Conservation (phyloP, 1,140 invertebrate species). For the Ericerus pela region DNA sequence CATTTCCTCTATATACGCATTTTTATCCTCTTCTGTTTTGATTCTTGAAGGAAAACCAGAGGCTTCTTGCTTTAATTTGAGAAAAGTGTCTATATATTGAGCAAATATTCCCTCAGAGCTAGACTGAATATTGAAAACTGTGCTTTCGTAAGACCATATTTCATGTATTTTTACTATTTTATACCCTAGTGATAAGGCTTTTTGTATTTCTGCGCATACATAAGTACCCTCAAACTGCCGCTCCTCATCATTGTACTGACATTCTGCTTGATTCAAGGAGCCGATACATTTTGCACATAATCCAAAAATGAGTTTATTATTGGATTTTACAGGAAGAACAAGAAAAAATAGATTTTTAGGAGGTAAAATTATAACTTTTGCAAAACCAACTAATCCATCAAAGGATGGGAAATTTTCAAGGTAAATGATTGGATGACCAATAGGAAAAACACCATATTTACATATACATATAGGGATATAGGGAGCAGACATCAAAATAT, state of each 20-base stretch:
- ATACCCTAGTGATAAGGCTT: slow-evolving; percentile 29
- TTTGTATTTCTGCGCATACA: slow-evolving; percentile 28
- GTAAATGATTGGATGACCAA: not conserved
- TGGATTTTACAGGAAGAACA: slow-evolving; percentile 23
- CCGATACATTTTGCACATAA: slow-evolving; percentile 25
- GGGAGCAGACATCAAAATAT: not conserved
- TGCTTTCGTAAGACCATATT: slow-evolving; percentile 29
- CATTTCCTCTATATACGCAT: slow-evolving; percentile 29
- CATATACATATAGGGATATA: not conserved
- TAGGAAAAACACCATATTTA: not conserved
- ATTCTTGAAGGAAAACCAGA: slow-evolving; percentile 26
- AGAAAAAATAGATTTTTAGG: slow-evolving; percentile 27
- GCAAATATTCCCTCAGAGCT: slow-evolving; percentile 23
- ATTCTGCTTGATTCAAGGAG: slow-evolving; percentile 10
- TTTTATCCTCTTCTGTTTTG: slow-evolving; percentile 21
- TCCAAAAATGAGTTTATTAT: slow-evolving; percentile 27
- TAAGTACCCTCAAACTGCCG: slow-evolving; percentile 29
- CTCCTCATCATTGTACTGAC: slow-evolving; percentile 25
- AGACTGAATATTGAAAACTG: slow-evolving; percentile 11
- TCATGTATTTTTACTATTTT: slow-evolving; percentile 28
- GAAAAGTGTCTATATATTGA: slow-evolving; percentile 26
- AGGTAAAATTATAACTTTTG: slow-evolving; percentile 26
- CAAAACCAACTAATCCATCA: slow-evolving; percentile 13
- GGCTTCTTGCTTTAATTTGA: slow-evolving; percentile 29
- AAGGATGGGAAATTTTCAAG: not conserved